phyloP scores from a whole-genome alignment of 1,140 invertebrate genomes.

The Cephus cinctus region DNA sequence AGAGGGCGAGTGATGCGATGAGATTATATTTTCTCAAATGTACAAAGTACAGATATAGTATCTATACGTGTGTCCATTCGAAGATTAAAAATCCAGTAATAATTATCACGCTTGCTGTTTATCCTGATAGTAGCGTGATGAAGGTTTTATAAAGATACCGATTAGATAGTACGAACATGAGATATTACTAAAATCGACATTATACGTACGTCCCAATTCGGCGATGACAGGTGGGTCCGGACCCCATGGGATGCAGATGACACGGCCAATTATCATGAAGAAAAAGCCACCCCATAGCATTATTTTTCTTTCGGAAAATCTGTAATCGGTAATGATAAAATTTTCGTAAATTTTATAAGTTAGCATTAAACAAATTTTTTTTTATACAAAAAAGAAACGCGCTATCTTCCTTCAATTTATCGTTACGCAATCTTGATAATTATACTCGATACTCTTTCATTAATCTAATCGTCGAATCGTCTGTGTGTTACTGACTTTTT shows the following conservation, averaged over 20 bases:
- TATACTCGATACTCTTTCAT: neutral
- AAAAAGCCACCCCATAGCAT: constrained; percentile 81
- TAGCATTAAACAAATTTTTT: constrained; percentile 19
- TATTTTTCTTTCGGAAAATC: constrained; percentile 70
- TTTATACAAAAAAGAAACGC: constrained; percentile 1
- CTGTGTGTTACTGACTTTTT: constrained; percentile 52
- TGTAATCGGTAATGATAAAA: constrained; percentile 31
- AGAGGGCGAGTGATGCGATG: too few relatives aligned
- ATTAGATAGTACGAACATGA: too few relatives aligned
- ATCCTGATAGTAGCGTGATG: too few relatives aligned
- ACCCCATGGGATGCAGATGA: constrained; percentile 76
- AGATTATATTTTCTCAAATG: too few relatives aligned
- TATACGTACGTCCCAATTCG: constrained; percentile 46
- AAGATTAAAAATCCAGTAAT: too few relatives aligned
- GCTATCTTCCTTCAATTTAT: neutral
- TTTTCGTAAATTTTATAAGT: neutral
- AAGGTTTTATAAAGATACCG: too few relatives aligned
- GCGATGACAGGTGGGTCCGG: constrained; percentile 63
- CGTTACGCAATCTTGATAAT: neutral
- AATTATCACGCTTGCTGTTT: too few relatives aligned
- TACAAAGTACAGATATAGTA: too few relatives aligned
- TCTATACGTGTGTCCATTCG: too few relatives aligned
- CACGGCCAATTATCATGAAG: constrained; percentile 71
- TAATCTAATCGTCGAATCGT: neutral
- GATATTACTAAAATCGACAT: neutral